A percentile compares a stretch with the other conserved stretches of the same genome.
These are phyloP conservation scores for Pseudochromis fuscus DNA, from an alignment of 2,797 vertebrate genomes.

Conservation along the genomic window DNA sequence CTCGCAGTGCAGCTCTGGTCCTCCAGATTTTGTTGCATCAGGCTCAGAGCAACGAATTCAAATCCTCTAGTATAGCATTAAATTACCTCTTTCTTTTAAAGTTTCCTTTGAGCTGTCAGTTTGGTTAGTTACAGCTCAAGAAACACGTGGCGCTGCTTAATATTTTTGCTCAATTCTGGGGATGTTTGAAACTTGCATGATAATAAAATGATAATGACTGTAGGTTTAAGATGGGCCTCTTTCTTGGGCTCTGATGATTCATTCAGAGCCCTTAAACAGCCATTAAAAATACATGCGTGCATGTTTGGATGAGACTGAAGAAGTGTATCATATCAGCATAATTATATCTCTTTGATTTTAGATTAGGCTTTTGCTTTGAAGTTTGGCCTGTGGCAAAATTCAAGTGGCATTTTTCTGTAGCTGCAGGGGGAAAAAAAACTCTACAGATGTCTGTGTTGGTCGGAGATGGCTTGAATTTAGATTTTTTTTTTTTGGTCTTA, in stretches of 20 bases:
- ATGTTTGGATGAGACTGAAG: conserved; percentile 49
- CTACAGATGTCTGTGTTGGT: conserved; percentile 15
- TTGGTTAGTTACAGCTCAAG: conserved; percentile 34
- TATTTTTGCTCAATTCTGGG: conserved; percentile 29
- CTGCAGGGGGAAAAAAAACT: conserved; percentile 25
- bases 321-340: conserved; percentile 58
- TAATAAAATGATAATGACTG: conserved; percentile 47
- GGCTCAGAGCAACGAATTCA: conserved; percentile 28
- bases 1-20: conserved; percentile 39
- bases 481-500: neutral
- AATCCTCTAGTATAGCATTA: conserved; percentile 31
- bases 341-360: conserved; percentile 68
- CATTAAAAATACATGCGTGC: conserved; percentile 64
- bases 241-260: conserved; percentile 33
- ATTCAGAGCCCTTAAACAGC: conserved; percentile 48
- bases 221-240: conserved; percentile 19
- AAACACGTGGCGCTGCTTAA: conserved; percentile 17
- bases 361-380: conserved; percentile 64
- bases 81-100: conserved; percentile 32
- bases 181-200: conserved; percentile 50
- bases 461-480: neutral
- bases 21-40: conserved; percentile 67
- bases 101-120: conserved; percentile 52
- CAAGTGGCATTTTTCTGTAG: conserved; percentile 13
- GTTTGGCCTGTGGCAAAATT: conserved; percentile 54